These are phyloP conservation scores for Dasyprocta punctata DNA, from an alignment of 2,113 vertebrate genomes.

Conservation along the genomic window DNA sequence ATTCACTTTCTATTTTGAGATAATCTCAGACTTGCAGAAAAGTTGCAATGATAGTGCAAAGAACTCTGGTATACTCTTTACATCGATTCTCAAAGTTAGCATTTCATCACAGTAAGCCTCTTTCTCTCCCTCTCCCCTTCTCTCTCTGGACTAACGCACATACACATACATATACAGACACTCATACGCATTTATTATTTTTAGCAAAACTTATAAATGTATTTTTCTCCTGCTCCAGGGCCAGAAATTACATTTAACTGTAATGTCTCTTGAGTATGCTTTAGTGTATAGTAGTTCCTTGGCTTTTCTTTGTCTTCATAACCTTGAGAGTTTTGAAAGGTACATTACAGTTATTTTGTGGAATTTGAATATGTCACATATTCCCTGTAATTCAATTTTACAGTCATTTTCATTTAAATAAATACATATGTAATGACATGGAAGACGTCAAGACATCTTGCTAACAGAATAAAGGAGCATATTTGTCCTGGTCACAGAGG, in stretches of 20 bases:
- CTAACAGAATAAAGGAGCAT: not conserved
- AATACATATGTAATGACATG: not conserved
- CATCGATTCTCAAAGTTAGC: not conserved
- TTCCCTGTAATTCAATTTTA: not conserved
- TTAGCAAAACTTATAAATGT: not conserved
- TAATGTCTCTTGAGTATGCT: not conserved
- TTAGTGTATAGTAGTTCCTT: not conserved
- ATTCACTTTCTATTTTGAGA: not conserved
- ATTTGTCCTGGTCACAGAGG: not conserved
- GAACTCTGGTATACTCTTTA: not conserved
- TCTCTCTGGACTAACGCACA: not conserved
- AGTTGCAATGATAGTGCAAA: not conserved
- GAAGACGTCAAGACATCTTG: not conserved
- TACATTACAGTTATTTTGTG: not conserved
- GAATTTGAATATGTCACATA: not conserved
- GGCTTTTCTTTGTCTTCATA: not conserved
- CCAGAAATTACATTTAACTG: not conserved
- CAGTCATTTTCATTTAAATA: not conserved
- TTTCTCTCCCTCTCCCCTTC: not conserved
- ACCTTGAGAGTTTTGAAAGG: not conserved
- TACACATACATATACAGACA: not conserved
- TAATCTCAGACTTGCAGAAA: constrained; percentile 22
- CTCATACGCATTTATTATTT: not conserved
- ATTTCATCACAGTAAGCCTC: not conserved
- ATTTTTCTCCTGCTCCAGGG: not conserved